Evolutionary conservation across 2,113 vertebrate species (phyloP).

Genomic region (Erythrocercus mccallii): DNA sequence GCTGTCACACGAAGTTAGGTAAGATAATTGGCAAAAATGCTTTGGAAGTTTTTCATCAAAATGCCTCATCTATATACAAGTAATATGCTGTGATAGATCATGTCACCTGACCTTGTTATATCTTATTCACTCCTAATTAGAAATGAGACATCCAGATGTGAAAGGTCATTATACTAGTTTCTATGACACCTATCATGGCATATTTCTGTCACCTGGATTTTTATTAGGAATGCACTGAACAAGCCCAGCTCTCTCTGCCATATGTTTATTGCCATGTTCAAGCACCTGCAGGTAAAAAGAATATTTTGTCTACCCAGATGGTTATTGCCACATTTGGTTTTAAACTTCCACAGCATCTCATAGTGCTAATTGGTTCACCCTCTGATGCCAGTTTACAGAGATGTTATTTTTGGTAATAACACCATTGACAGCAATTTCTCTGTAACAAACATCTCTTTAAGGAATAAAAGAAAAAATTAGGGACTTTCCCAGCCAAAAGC

Average conservation of each 20-base stretch:
- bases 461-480: background rate
- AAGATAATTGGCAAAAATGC: background rate
- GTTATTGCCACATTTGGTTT: conserved; percentile 35
- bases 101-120: conserved; percentile 46
- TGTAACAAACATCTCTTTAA: background rate
- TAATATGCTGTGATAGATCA: conserved; percentile 1
- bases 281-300: conserved; percentile 46
- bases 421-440: background rate
- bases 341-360: conserved; percentile 27
- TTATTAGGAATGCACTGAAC: conserved; percentile 52
- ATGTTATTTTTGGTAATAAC: conserved; percentile 19
- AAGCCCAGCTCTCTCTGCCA: conserved; percentile 19
- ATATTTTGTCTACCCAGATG: conserved; percentile 52
- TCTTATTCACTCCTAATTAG: conserved; percentile 54
- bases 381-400: conserved; percentile 3
- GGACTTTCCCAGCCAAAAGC: background rate
- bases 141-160: conserved; percentile 41
- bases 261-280: conserved; percentile 56
- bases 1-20: background rate
- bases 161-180: conserved; percentile 46
- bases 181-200: conserved; percentile 18
- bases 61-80: background rate
- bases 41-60: conserved; percentile 28
- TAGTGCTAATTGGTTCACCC: conserved; percentile 51
- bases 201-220: conserved; percentile 53